phyloP scores from a whole-genome alignment of 2,113 vertebrate genomes.

The Syngnathus typhle region DNA sequence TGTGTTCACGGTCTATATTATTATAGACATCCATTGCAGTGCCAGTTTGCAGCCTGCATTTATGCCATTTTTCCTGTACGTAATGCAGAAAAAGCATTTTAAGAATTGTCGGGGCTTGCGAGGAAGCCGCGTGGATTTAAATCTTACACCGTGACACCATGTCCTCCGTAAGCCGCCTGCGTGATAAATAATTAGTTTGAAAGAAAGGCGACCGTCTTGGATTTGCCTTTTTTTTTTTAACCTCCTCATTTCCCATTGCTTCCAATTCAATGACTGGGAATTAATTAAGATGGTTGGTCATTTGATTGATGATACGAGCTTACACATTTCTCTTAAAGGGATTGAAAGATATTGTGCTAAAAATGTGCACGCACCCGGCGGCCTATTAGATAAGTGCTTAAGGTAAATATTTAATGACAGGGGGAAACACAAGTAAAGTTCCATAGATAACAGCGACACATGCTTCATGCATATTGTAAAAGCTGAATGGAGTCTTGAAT shows the following conservation, averaged over 20 bases:
- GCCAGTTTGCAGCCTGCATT: not conserved
- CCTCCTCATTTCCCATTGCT: conserved; percentile 23
- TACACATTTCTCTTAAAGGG: not conserved
- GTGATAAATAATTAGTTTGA: conserved; percentile 82
- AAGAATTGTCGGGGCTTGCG: not conserved
- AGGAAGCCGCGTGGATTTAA: conserved; percentile 32
- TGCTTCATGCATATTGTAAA: conserved; percentile 50
- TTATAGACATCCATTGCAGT: not conserved
- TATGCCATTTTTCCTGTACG: not conserved
- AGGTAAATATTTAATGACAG: conserved; percentile 39
- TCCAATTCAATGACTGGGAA: not conserved
- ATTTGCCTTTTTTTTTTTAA: conserved; percentile 18
- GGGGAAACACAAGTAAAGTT: conserved; percentile 42
- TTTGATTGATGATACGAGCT: not conserved
- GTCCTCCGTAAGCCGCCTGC: conserved; percentile 61
- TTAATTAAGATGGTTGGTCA: not conserved
- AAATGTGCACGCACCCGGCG: not conserved
- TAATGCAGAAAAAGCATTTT: too few species aligned
- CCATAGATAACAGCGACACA: conserved; percentile 20
- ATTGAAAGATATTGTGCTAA: not conserved
- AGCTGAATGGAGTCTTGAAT: conserved; percentile 43
- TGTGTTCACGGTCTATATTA: not conserved
- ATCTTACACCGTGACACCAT: conserved; percentile 43
- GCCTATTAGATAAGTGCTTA: conserved; percentile 12
- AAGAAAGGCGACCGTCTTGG: conserved; percentile 61